phyloP scores from a whole-genome alignment of 2,113 vertebrate genomes.

The Toxostoma redivivum region DNA sequence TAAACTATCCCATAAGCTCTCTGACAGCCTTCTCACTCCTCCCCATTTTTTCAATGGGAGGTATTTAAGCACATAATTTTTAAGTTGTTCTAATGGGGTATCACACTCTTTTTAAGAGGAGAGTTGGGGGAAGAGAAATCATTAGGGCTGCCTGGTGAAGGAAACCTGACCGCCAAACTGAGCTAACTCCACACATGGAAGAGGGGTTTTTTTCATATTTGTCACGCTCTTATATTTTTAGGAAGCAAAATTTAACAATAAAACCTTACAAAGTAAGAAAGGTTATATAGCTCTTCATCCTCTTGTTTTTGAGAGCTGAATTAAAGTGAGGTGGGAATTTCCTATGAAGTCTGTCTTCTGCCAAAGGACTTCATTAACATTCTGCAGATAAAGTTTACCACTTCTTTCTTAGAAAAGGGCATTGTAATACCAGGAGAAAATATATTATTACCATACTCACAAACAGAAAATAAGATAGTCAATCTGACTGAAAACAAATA shows the following conservation, averaged over 20 bases:
- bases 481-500: neutral
- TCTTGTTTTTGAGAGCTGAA: neutral
- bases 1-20: neutral
- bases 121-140: neutral
- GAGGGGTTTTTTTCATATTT: accelerated
- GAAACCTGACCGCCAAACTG: neutral
- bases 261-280: neutral
- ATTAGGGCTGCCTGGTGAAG: neutral
- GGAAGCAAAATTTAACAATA: neutral
- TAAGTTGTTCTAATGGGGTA: neutral
- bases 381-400: neutral
- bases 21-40: neutral
- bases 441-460: neutral
- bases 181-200: neutral
- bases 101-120: neutral
- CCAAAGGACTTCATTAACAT: neutral
- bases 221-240: neutral
- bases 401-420: neutral
- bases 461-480: neutral
- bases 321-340: neutral
- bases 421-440: neutral
- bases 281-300: neutral
- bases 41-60: neutral
- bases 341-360: neutral
- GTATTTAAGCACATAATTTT: neutral